phyloP scores from a whole-genome alignment of 2,113 vertebrate genomes.

The Catharus minimus region DNA sequence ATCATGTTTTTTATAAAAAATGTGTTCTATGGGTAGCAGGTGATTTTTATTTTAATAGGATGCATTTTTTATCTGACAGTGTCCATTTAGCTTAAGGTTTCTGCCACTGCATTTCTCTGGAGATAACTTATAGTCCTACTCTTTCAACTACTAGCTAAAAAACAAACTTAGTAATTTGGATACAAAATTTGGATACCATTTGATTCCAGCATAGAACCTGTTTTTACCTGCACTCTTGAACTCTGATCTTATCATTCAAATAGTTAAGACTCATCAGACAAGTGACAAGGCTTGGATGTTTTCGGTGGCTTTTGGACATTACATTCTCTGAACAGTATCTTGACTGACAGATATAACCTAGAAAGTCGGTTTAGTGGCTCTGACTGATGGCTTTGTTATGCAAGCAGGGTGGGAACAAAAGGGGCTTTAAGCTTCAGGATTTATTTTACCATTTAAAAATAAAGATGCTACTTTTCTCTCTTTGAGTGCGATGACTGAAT shows the following conservation, averaged over 20 bases:
- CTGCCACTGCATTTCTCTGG: not conserved
- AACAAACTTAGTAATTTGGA: not conserved
- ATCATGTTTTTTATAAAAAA: not conserved
- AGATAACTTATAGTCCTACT: not conserved
- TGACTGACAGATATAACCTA: slow-evolving; percentile 63
- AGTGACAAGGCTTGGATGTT: slow-evolving; percentile 34
- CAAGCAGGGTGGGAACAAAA: slow-evolving; percentile 66
- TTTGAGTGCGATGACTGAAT: not conserved
- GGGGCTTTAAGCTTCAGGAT: not conserved
- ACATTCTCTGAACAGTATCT: slow-evolving; percentile 49
- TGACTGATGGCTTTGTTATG: slow-evolving; percentile 59
- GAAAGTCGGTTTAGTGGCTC: slow-evolving; percentile 43
- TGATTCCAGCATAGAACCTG: not conserved
- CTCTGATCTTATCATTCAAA: not conserved
- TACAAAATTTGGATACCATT: not conserved
- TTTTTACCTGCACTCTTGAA: slow-evolving; percentile 11
- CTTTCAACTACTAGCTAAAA: not conserved
- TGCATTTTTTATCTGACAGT: not conserved
- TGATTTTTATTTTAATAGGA: not conserved
- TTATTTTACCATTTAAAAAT: slow-evolving; percentile 5
- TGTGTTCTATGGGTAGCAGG: not conserved
- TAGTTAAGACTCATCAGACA: not conserved
- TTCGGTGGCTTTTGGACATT: slow-evolving; percentile 67
- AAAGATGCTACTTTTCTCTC: not conserved
- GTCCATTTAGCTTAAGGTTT: not conserved